Conservation (phyloP, 1,140 invertebrate genomes). For the Drosophila ogumai region DNA sequence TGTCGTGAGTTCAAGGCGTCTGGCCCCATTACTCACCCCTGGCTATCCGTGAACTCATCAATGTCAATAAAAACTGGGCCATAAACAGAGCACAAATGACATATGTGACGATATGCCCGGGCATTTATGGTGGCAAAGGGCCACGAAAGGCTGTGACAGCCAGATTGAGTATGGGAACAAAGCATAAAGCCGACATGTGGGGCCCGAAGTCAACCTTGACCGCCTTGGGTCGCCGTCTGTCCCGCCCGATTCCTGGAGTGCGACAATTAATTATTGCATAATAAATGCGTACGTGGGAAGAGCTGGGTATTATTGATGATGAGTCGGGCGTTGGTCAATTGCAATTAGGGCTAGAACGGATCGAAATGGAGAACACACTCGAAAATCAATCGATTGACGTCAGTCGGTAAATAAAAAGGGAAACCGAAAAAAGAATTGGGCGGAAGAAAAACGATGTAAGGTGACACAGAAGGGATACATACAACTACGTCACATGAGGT, state of each 20-base stretch:
- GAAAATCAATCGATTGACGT: constrained; percentile 81
- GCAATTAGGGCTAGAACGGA: constrained; percentile 54
- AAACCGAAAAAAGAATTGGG: constrained; percentile 21
- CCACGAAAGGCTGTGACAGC: constrained; percentile 1
- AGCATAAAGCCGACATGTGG: constrained; percentile 23
- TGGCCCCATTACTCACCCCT: background rate
- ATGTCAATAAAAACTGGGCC: constrained; percentile 61
- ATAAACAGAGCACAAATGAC: constrained; percentile 66
- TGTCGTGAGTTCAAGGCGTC: constrained; percentile 10
- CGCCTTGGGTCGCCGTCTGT: constrained; percentile 1
- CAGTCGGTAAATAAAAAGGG: constrained; percentile 37
- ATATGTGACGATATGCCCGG: constrained; percentile 66
- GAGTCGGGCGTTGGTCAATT: constrained; percentile 28
- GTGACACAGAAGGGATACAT: constrained; percentile 43
- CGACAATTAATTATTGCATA: constrained; percentile 74
- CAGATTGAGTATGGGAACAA: constrained; percentile 31
- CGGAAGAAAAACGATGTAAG: constrained; percentile 20
- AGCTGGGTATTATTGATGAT: constrained; percentile 36
- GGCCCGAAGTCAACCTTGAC: constrained; percentile 34
- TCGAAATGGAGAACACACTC: constrained; percentile 18
- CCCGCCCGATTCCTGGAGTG: constrained; percentile 16
- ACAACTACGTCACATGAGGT: constrained; percentile 55
- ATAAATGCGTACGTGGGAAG: constrained; percentile 52
- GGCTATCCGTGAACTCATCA: constrained; percentile 29
- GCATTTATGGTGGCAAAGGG: constrained; percentile 41